Conservation (phyloP, 2,888 invertebrate genomes). For the Drosophila robusta region DNA sequence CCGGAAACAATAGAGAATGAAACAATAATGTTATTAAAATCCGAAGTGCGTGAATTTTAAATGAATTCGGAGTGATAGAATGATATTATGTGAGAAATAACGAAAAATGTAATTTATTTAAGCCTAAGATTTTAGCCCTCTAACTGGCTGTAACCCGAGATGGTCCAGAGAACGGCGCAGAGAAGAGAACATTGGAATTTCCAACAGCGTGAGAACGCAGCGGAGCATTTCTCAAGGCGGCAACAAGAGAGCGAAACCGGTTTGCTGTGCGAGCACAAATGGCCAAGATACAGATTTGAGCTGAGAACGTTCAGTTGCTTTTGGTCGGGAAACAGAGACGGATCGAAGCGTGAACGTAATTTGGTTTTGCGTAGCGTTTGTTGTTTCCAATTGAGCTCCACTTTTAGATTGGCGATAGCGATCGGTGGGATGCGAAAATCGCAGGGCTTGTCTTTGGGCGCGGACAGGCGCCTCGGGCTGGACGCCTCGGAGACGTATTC, state of each 20-base stretch:
- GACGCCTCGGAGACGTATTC: conserved; percentile 80
- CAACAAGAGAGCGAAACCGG: conserved; percentile 33
- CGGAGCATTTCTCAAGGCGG: background rate
- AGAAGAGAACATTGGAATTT: conserved; percentile 29
- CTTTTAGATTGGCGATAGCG: conserved; percentile 5
- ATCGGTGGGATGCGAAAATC: conserved; percentile 65
- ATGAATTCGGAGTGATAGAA: conserved; percentile 3
- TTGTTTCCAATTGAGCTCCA: background rate
- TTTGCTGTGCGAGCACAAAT: conserved; percentile 25
- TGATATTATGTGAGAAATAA: conserved; percentile 3
- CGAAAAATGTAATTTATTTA: conserved; percentile 8
- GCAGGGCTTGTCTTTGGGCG: conserved; percentile 46
- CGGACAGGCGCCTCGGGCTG: conserved; percentile 43
- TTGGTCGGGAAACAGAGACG: conserved; percentile 32
- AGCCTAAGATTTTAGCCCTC: background rate
- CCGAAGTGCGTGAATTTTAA: background rate
- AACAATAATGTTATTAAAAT: background rate
- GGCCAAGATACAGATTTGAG: conserved; percentile 27
- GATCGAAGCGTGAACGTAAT: conserved; percentile 24
- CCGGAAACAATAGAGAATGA: background rate
- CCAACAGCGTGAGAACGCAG: conserved; percentile 33
- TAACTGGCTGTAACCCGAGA: conserved; percentile 19
- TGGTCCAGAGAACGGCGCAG: conserved; percentile 36
- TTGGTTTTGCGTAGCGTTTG: background rate
- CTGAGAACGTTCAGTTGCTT: conserved; percentile 38